A percentile compares a stretch with the other conserved stretches of the same genome.
phyloP scores from a whole-genome alignment of 2,888 invertebrate genomes.

The Geotrupes spiniger region DNA sequence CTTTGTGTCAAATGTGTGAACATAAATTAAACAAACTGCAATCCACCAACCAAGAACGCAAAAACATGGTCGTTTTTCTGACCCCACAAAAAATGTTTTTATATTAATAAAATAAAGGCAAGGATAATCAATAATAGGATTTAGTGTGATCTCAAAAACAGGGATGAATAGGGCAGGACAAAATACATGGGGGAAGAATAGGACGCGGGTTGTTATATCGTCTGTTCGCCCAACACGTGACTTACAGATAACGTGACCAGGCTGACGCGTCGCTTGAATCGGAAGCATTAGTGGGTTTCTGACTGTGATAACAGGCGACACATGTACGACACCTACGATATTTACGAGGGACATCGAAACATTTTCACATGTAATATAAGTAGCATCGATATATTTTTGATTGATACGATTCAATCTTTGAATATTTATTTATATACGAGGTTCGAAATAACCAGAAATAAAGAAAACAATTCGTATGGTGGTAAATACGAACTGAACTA shows the following conservation, averaged over 20 bases:
- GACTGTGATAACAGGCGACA: slow-evolving; percentile 28
- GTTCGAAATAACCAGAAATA: too few relatives aligned
- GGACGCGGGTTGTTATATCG: slow-evolving; percentile 26
- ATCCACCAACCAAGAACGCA: too few relatives aligned
- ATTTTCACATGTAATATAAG: slow-evolving; percentile 20
- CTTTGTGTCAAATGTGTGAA: too few relatives aligned
- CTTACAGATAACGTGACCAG: slow-evolving; percentile 31
- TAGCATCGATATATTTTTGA: slow-evolving; percentile 16
- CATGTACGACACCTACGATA: slow-evolving; percentile 28
- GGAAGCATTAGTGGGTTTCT: slow-evolving; percentile 26
- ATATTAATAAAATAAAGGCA: too few relatives aligned
- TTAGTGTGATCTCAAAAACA: neutral
- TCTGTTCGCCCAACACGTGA: slow-evolving; percentile 28
- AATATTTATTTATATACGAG: too few relatives aligned
- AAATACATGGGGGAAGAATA: slow-evolving; percentile 16
- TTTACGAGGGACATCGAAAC: slow-evolving; percentile 21
- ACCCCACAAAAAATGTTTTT: too few relatives aligned
- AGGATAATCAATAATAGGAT: too few relatives aligned
- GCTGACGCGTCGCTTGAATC: slow-evolving; percentile 22
- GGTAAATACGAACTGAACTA: too few relatives aligned
- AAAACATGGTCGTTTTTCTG: too few relatives aligned
- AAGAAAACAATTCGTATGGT: too few relatives aligned
- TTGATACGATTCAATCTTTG: slow-evolving; percentile 15
- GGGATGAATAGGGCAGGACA: slow-evolving; percentile 5
- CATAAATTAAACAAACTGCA: too few relatives aligned